These are phyloP conservation scores for Dermatemys mawii DNA, from an alignment of 2,113 vertebrate species.

Conservation along the genomic window DNA sequence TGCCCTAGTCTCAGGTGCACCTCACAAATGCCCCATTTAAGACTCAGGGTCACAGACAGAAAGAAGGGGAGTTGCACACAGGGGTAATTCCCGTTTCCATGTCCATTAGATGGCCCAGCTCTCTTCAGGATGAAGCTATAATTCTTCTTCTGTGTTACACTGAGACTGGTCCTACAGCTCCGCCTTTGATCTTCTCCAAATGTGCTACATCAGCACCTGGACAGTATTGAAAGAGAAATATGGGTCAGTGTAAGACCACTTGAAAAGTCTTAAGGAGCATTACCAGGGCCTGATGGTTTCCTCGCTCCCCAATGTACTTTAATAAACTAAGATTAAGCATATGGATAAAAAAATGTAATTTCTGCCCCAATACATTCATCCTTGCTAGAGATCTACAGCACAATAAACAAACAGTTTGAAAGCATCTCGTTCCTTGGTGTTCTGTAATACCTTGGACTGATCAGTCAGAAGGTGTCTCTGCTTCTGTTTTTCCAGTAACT, in stretches of 20 bases:
- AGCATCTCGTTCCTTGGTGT: neutral
- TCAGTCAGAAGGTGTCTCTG: neutral
- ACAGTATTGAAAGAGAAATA: neutral
- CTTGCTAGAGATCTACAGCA: neutral
- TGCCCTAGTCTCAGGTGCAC: too few species aligned
- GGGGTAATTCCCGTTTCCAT: neutral
- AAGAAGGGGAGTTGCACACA: neutral
- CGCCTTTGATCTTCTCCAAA: neutral
- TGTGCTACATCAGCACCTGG: neutral
- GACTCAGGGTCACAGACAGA: neutral
- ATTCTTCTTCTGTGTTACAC: neutral
- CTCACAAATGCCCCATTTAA: too few species aligned
- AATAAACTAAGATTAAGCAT: neutral
- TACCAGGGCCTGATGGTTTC: neutral
- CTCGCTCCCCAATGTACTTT: neutral
- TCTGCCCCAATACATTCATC: too few species aligned
- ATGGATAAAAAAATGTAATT: too few species aligned
- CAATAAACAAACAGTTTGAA: neutral
- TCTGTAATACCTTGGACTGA: neutral
- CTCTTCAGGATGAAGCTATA: neutral
- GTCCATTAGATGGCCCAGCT: neutral
- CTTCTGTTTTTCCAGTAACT: neutral
- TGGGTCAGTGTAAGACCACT: neutral
- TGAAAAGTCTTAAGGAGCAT: neutral
- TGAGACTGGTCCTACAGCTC: neutral